These are phyloP conservation scores for Corvus moneduloides DNA, from an alignment of 2,113 vertebrate genomes.

Conservation along the genomic window DNA sequence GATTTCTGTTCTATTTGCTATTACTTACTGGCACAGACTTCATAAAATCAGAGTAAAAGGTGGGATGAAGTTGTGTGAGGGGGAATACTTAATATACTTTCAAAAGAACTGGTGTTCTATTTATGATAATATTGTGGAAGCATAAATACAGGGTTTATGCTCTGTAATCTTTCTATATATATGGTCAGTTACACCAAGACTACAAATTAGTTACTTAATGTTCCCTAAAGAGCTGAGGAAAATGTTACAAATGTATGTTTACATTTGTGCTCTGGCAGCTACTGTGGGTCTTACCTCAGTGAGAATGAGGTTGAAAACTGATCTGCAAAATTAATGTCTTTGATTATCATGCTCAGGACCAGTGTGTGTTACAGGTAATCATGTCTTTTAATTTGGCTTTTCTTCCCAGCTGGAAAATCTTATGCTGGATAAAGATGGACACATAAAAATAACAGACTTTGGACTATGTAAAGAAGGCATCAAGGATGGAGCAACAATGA, in stretches of 20 bases:
- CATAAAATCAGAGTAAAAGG: neutral
- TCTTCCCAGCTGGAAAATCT: constrained; percentile 91
- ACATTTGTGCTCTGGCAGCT: neutral
- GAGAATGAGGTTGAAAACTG: neutral
- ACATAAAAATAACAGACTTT: constrained; percentile 98
- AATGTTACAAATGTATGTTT: neutral
- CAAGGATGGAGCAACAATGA: constrained; percentile 97
- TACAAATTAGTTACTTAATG: neutral
- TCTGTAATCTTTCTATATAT: neutral
- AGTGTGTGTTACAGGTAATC: neutral
- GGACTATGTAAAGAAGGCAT: constrained; percentile 98
- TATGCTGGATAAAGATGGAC: constrained; percentile 97
- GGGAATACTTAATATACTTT: neutral
- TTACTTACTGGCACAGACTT: neutral
- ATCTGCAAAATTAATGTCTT: neutral
- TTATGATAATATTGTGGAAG: neutral
- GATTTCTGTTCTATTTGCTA: neutral
- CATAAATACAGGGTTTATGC: neutral
- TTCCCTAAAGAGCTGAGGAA: neutral
- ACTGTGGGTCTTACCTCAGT: neutral
- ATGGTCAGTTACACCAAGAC: neutral
- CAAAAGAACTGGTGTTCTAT: neutral
- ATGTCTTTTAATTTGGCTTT: neutral
- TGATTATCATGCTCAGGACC: neutral
- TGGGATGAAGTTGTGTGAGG: neutral